These are phyloP conservation scores for Scrobipalpa atriplicella DNA, from an alignment of 2,888 invertebrate genomes.

Conservation along the genomic window DNA sequence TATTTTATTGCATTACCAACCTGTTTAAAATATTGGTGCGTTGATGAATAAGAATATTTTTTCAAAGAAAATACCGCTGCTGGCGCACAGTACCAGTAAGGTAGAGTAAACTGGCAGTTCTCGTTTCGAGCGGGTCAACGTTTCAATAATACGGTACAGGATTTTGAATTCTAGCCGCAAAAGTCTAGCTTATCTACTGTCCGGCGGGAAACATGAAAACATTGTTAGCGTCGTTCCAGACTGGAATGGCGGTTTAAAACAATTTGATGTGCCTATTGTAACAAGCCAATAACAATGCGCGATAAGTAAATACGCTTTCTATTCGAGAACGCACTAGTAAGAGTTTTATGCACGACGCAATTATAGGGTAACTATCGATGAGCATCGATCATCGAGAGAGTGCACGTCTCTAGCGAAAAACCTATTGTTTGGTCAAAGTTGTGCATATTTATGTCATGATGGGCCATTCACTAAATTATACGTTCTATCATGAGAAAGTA, in stretches of 20 bases:
- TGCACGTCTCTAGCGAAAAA: constrained; percentile 50
- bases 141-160: constrained; percentile 33
- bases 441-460: constrained; percentile 58
- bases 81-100: background rate
- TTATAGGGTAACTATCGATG: constrained; percentile 51
- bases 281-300: constrained; percentile 55
- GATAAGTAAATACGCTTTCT: constrained; percentile 60
- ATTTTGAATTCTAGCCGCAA: constrained; percentile 41
- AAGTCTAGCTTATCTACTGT: constrained; percentile 43
- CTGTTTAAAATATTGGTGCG: constrained; percentile 28
- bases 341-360: constrained; percentile 66
- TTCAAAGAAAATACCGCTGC: constrained; percentile 25
- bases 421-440: constrained; percentile 62
- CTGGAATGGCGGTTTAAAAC: constrained; percentile 42
- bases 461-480: constrained; percentile 71
- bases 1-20: constrained; percentile 32
- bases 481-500: constrained; percentile 69
- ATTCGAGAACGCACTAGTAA: constrained; percentile 57
- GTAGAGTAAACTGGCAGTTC: background rate
- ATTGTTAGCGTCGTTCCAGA: constrained; percentile 41
- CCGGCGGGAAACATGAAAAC: constrained; percentile 44
- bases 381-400: constrained; percentile 47
- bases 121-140: constrained; percentile 26
- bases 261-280: constrained; percentile 53
- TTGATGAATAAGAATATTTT: constrained; percentile 28